Percentiles rank a stretch among this genome's conserved stretches.
Conservation (phyloP, 2,888 invertebrate species). For the Thymelicus lineola region DNA sequence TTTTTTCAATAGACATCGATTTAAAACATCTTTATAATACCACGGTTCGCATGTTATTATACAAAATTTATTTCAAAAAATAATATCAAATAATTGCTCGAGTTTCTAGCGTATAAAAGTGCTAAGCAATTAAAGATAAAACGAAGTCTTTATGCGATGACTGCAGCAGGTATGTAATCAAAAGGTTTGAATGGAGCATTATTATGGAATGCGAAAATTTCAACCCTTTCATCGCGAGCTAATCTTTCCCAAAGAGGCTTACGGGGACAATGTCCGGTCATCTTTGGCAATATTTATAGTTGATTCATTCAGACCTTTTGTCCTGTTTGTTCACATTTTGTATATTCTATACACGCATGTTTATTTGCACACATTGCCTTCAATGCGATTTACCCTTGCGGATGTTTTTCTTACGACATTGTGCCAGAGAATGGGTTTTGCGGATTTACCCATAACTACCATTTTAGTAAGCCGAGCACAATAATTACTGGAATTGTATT, state of each 20-base stretch:
- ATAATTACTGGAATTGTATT: constrained; percentile 39
- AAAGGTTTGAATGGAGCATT: constrained; percentile 40
- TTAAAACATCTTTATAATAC: too few relatives aligned
- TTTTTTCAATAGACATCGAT: too few relatives aligned
- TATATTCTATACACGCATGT: constrained; percentile 62
- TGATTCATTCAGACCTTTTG: constrained; percentile 33
- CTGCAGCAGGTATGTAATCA: constrained; percentile 22
- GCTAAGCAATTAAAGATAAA: too few relatives aligned
- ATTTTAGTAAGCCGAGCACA: constrained; percentile 40
- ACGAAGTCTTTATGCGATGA: not conserved
- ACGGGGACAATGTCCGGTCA: constrained; percentile 48
- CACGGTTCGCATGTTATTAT: too few relatives aligned
- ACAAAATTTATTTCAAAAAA: too few relatives aligned
- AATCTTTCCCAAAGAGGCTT: constrained; percentile 33
- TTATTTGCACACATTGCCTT: constrained; percentile 74
- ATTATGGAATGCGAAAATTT: constrained; percentile 40
- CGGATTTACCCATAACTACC: constrained; percentile 44
- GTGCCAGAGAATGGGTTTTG: constrained; percentile 57
- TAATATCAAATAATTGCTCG: too few relatives aligned
- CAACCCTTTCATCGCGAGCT: constrained; percentile 49
- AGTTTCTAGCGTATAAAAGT: too few relatives aligned
- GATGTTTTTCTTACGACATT: constrained; percentile 73
- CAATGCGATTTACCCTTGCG: constrained; percentile 62
- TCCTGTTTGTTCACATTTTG: constrained; percentile 77
- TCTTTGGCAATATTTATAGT: constrained; percentile 68